Conservation (phyloP, 2,113 vertebrate genomes). For the Struthidea cinerea region DNA sequence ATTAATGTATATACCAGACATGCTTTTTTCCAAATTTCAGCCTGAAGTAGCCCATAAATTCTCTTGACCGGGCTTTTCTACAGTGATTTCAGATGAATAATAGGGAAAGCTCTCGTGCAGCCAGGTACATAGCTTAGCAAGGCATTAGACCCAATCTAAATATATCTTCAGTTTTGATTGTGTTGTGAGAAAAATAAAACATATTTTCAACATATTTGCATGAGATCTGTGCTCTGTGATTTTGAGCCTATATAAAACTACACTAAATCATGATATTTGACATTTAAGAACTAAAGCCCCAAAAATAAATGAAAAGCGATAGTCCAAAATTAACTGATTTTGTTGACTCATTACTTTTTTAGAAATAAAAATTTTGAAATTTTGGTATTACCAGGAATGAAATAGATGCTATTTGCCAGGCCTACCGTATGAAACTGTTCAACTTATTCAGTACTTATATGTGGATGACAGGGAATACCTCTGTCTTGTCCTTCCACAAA, state of each 20-base stretch:
- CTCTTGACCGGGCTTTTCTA: background rate
- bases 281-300: background rate
- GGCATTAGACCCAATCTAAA: background rate
- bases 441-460: background rate
- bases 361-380: background rate
- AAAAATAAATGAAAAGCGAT: background rate
- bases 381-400: background rate
- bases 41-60: background rate
- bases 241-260: background rate
- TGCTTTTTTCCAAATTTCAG: background rate
- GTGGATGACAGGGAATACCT: background rate
- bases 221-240: background rate
- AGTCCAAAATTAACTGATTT: background rate
- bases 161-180: background rate
- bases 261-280: background rate
- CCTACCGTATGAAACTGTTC: background rate
- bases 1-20: background rate
- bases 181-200: background rate
- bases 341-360: background rate
- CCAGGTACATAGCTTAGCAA: background rate
- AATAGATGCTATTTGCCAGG: background rate
- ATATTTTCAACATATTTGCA: background rate
- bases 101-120: background rate
- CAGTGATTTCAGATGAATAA: background rate
- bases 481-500: background rate